Base-by-base conservation (phyloP, 2,888 invertebrate species). In the Volucella inanis region DNA sequence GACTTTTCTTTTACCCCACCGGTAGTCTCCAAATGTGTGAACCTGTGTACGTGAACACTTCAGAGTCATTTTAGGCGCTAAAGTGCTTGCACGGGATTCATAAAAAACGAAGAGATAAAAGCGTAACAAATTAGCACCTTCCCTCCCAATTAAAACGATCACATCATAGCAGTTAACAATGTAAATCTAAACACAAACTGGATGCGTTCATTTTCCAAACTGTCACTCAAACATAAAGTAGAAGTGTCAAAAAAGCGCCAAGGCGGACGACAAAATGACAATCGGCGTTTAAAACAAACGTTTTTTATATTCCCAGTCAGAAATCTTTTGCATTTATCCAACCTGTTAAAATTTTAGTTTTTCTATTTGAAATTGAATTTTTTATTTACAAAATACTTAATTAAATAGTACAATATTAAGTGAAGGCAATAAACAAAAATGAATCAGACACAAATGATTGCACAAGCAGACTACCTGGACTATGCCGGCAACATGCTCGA, bases 401-500 rank as follows among this genome's bases (percentile, higher is more conserved):
- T 10, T 64, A 14, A 31, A 68, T 22, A 14, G 52, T 55, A 64
- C 52, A 12, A 62, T 31, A 47, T 47, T 55, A 52, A 67, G 47
- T 41, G 38, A 79, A 49, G 39, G 14, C 47, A 59, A 15, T 12
- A 14, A 22, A 49, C 41, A 22, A 65, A 55, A 64, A 91, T 91
- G 91, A 89, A 89, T 76, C 87, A 83, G 57, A 88, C 89, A 55
- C 89, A 89, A 78, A 85, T 88, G 75, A 84, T 87, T 50, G 87
- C 87, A 6, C 94, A 94, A 89, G 90, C 93, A 52, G 96, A 96
- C 89, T 94, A 94, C 70, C 92, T 97, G 88, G 96, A 97, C 92
- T 93, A 95, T 88, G 96, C 97, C 62, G 96, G 96, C 50, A 95
- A 95, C 90, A 95, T 95, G 92, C 93, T 98, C 49, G 97, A 97